A percentile compares a stretch with the other conserved stretches of the same genome.
Evolutionary conservation across 2,888 invertebrate species (phyloP).

Genomic region (Laothoe populi): DNA sequence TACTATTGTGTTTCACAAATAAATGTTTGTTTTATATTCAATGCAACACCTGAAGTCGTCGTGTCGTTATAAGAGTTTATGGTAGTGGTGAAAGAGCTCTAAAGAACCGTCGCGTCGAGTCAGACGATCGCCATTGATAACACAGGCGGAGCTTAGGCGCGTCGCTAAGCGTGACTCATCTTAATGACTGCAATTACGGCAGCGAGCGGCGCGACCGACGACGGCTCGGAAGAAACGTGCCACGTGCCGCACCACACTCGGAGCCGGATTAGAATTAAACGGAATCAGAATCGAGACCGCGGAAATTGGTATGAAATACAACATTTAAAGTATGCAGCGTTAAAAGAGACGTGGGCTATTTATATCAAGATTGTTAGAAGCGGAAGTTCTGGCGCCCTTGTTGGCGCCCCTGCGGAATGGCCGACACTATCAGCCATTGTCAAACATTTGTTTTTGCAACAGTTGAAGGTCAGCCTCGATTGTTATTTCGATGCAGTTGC

Average conservation of each 20-base stretch:
- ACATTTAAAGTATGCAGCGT: slow-evolving; percentile 36
- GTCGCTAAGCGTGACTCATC: slow-evolving; percentile 82
- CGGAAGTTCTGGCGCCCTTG: slow-evolving; percentile 23
- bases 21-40: neutral
- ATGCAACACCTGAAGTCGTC: neutral
- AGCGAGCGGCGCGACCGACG: slow-evolving; percentile 59
- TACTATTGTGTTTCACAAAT: slow-evolving; percentile 3
- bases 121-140: slow-evolving; percentile 69
- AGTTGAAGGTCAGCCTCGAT: slow-evolving; percentile 64
- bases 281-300: slow-evolving; percentile 34
- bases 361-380: neutral
- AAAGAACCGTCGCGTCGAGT: slow-evolving; percentile 47
- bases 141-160: slow-evolving; percentile 67
- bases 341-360: slow-evolving; percentile 14
- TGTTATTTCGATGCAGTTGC: slow-evolving; percentile 65
- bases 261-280: slow-evolving; percentile 40
- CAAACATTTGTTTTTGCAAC: slow-evolving; percentile 47
- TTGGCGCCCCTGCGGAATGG: slow-evolving; percentile 18
- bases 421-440: slow-evolving; percentile 42
- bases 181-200: slow-evolving; percentile 79
- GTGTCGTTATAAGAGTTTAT: neutral
- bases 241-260: slow-evolving; percentile 56
- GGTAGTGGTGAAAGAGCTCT: slow-evolving; percentile 40
- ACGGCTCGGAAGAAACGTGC: slow-evolving; percentile 57
- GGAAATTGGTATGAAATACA: slow-evolving; percentile 32